phyloP scores from a whole-genome alignment of 2,888 invertebrate species.

The Patella ulyssiponensis region DNA sequence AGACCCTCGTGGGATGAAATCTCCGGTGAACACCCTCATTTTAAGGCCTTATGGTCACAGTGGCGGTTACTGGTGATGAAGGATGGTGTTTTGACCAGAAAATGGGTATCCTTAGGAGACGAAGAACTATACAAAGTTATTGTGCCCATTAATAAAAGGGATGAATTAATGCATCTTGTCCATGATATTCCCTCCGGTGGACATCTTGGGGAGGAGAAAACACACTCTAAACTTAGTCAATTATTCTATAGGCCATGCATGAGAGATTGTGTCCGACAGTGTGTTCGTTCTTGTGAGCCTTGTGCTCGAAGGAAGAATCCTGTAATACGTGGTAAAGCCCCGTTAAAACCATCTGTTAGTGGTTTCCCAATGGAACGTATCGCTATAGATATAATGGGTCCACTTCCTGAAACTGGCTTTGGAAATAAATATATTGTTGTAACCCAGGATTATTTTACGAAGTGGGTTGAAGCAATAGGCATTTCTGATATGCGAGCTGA shows the following conservation, averaged over 20 bases:
- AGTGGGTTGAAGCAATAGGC: constrained; percentile 10
- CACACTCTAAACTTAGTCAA: not conserved
- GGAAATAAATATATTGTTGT: constrained; percentile 10
- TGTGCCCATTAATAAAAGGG: not conserved
- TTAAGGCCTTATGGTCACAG: constrained; percentile 2
- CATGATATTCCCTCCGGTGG: constrained; percentile 1
- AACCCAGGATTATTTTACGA: constrained; percentile 8
- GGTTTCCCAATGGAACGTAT: constrained; percentile 14
- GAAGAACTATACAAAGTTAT: no score
- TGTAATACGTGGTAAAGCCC: not conserved
- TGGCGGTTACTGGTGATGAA: not conserved
- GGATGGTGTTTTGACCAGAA: not conserved
- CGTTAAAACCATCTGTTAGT: not conserved
- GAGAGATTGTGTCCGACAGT: not conserved
- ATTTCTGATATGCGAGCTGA: not conserved
- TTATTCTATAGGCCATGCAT: not conserved
- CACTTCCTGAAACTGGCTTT: constrained; percentile 15
- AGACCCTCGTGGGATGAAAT: not conserved
- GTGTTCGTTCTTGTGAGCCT: not conserved
- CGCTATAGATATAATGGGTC: constrained; percentile 24
- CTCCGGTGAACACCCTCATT: not conserved
- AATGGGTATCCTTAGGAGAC: no score
- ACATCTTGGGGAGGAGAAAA: constrained; percentile 4
- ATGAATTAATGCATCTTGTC: not conserved
- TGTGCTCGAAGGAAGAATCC: constrained; percentile 8